Percentiles rank a stretch among this genome's conserved stretches.
These are phyloP conservation scores for Camponotus vicinus DNA, from an alignment of 1,140 invertebrate species.

Conservation along the genomic window DNA sequence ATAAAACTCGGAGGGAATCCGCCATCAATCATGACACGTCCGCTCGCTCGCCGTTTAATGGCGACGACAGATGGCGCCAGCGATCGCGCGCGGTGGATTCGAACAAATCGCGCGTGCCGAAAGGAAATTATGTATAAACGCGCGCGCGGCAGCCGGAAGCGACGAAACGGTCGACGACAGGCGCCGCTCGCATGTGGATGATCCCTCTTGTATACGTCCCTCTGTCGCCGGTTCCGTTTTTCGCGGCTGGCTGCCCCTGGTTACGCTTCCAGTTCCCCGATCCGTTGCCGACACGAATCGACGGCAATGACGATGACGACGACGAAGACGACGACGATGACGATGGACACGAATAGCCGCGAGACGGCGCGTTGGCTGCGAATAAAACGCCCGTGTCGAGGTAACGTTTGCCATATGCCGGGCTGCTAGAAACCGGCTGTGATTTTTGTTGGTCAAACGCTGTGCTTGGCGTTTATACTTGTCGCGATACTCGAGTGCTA, in stretches of 20 bases:
- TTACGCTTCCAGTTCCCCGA: not conserved
- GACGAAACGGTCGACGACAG: conserved; percentile 2
- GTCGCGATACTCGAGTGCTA: not conserved
- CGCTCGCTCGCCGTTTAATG: conserved; percentile 19
- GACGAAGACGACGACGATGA: not conserved
- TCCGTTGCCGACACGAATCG: not conserved
- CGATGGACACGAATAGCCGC: conserved; percentile 41
- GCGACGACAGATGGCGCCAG: conserved; percentile 43
- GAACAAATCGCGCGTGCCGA: not conserved
- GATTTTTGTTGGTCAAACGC: conserved; percentile 68
- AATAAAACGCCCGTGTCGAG: conserved; percentile 66
- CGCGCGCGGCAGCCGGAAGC: conserved; percentile 27
- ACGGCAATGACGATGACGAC: not conserved
- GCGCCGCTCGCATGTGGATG: not conserved
- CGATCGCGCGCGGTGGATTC: not conserved
- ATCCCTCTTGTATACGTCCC: not conserved
- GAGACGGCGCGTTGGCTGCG: conserved; percentile 55
- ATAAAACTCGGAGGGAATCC: not conserved
- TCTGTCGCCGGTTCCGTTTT: conserved; percentile 43
- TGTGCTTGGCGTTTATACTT: conserved; percentile 23
- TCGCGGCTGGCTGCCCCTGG: not conserved
- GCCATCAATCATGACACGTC: conserved; percentile 3
- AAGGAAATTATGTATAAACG: conserved; percentile 29
- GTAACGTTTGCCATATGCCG: conserved; percentile 80
- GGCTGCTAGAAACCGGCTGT: conserved; percentile 72